These are phyloP conservation scores for Chydorus sphaericus DNA, from an alignment of 2,888 invertebrate species.

Conservation along the genomic window DNA sequence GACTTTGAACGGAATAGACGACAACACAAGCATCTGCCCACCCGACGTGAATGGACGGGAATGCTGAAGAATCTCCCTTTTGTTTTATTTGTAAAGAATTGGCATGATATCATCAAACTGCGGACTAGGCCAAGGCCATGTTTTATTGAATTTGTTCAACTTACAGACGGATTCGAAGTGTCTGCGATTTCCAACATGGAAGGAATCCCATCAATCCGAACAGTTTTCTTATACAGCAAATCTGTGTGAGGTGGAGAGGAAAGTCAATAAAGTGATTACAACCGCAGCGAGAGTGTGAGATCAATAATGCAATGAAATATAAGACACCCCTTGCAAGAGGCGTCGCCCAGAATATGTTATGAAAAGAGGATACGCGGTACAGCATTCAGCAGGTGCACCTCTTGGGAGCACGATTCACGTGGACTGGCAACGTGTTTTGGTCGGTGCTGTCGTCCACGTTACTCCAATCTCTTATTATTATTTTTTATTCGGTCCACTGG, in stretches of 20 bases:
- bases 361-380: too few relatives aligned
- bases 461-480: too few relatives aligned
- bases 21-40: constrained; percentile 66
- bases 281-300: not conserved
- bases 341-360: too few relatives aligned
- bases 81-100: not conserved
- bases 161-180: constrained; percentile 53
- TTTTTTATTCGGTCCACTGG: too few relatives aligned
- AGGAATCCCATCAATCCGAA: constrained; percentile 52
- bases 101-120: not conserved
- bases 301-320: not conserved
- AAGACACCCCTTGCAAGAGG: too few relatives aligned
- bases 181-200: constrained; percentile 65
- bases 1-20: constrained; percentile 60
- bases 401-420: too few relatives aligned
- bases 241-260: constrained; percentile 38
- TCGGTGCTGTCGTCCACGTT: too few relatives aligned
- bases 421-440: too few relatives aligned
- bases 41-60: constrained; percentile 44
- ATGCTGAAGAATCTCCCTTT: constrained; percentile 21
- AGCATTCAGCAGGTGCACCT: too few relatives aligned
- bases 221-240: constrained; percentile 56
- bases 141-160: constrained; percentile 22
- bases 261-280: not conserved
- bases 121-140: too few relatives aligned